Evolutionary conservation across 2,888 invertebrate genomes (phyloP).

Genomic region (Polydesmus complanatus): DNA sequence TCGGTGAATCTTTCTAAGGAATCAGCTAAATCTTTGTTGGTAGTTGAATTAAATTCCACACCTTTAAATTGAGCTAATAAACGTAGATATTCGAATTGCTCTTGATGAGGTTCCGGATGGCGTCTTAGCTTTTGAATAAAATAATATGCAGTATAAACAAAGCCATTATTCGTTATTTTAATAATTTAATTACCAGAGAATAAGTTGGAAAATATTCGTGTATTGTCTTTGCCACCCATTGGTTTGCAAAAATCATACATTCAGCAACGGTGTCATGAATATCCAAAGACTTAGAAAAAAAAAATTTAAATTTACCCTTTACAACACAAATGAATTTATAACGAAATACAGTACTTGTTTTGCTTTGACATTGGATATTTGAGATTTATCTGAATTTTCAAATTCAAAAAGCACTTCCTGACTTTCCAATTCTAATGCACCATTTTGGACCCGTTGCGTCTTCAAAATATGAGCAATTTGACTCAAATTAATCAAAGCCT

Average conservation of each 20-base stretch:
- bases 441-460: conserved; percentile 25
- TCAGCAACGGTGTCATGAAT: conserved; percentile 33
- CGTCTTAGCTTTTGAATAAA: conserved; percentile 25
- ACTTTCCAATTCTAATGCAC: conserved; percentile 32
- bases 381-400: conserved; percentile 21
- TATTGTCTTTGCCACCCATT: conserved; percentile 32
- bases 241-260: conserved; percentile 33
- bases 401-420: conserved; percentile 31
- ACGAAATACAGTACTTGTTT: conserved; percentile 18
- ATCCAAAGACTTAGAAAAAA: conserved; percentile 26
- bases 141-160: background rate
- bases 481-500: conserved; percentile 26
- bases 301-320: conserved; percentile 4
- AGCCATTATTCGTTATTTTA: too few species aligned
- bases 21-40: conserved; percentile 29
- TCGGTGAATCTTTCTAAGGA: conserved; percentile 29
- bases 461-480: conserved; percentile 27
- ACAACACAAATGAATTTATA: background rate
- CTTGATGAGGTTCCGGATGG: conserved; percentile 30
- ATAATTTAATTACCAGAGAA: conserved; percentile 22
- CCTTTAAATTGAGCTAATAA: conserved; percentile 28
- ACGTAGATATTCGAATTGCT: conserved; percentile 28
- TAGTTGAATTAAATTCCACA: conserved; percentile 26
- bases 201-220: conserved; percentile 27
- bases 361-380: background rate